phyloP scores from a whole-genome alignment of 2,113 vertebrate genomes.

The Orthonyx spaldingii region DNA sequence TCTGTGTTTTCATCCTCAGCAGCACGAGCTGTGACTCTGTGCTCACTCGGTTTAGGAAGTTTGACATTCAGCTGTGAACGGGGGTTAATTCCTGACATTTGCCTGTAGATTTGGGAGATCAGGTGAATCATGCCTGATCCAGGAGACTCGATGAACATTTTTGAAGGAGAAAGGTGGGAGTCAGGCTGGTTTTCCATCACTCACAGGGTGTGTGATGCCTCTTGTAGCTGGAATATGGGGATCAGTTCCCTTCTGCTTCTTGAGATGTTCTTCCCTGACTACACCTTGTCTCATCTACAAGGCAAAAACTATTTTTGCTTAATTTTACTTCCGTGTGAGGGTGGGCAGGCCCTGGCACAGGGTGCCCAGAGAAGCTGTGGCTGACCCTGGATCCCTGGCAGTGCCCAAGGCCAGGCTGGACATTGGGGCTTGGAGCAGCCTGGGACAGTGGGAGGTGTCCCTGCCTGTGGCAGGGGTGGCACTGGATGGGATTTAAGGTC shows the following conservation, averaged over 20 bases:
- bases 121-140: neutral
- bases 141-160: neutral
- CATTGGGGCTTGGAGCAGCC: neutral
- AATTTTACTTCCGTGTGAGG: accelerated
- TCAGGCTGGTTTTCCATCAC: neutral
- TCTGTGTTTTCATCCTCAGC: neutral
- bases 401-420: neutral
- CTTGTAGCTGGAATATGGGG: neutral
- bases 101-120: neutral
- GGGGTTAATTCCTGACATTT: neutral
- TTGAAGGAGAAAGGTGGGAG: neutral
- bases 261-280: accelerated
- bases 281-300: neutral
- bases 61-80: neutral
- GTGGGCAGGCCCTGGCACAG: neutral
- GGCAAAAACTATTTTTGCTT: neutral
- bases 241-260: neutral
- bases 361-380: neutral
- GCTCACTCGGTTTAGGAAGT: neutral
- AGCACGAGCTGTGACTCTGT: neutral
- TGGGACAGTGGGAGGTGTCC: neutral
- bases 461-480: neutral
- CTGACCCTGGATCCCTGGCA: neutral
- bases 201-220: too few species aligned
- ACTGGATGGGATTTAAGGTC: accelerated